Percentiles rank a stretch among this genome's conserved stretches.
Conservation (phyloP, 1,140 invertebrate genomes). For the Copidosoma floridanum region DNA sequence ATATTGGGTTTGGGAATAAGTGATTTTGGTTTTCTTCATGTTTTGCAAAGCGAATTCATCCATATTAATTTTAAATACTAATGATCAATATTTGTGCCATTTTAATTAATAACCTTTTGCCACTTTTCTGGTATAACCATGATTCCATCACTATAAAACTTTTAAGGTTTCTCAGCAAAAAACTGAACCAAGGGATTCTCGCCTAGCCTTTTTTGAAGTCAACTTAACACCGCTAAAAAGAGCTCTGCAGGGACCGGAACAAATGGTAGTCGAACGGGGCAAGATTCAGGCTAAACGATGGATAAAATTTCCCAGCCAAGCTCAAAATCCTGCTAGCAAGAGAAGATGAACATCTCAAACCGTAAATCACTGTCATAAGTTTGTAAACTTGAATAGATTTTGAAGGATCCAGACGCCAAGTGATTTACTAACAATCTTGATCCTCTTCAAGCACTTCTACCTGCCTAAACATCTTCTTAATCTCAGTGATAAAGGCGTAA, state of each 20-base stretch:
- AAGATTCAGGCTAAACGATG: too few species aligned
- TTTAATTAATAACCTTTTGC: too few species aligned
- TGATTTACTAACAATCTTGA: neutral
- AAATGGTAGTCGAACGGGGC: too few species aligned
- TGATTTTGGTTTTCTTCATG: too few species aligned
- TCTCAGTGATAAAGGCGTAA: neutral
- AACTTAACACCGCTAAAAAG: too few species aligned
- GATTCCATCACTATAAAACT: neutral
- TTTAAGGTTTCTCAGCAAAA: slow-evolving; percentile 41
- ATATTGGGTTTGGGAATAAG: slow-evolving; percentile 37
- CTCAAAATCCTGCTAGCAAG: slow-evolving; percentile 9
- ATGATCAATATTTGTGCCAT: too few species aligned
- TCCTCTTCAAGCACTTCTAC: neutral
- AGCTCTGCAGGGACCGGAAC: too few species aligned
- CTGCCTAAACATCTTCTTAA: slow-evolving; percentile 15
- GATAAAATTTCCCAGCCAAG: slow-evolving; percentile 42
- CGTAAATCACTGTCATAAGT: slow-evolving; percentile 35
- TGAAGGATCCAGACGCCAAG: neutral
- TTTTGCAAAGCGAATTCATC: too few species aligned
- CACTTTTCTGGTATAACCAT: neutral
- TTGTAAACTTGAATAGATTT: neutral
- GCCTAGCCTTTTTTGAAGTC: too few species aligned
- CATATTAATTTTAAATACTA: too few species aligned
- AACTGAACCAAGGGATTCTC: slow-evolving; percentile 54
- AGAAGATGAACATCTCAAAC: slow-evolving; percentile 22